Conservation (phyloP, 2,888 invertebrate species). For the Zootermopsis nevadensis region DNA sequence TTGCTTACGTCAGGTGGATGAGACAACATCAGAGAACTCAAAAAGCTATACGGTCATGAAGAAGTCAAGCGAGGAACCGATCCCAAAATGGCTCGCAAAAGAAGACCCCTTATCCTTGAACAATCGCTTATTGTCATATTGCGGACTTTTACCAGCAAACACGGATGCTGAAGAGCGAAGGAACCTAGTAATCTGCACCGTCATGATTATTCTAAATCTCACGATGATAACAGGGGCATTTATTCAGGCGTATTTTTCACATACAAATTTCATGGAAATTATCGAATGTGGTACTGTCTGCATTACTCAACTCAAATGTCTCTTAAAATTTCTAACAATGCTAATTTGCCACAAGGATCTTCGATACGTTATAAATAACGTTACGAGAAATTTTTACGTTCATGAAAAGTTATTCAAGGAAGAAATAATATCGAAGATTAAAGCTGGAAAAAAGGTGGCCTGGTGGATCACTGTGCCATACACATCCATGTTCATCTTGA, state of each 20-base stretch:
- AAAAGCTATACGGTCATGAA: neutral
- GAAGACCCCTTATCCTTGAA: neutral
- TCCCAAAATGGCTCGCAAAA: neutral
- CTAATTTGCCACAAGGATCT: neutral
- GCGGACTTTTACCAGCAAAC: neutral
- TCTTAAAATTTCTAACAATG: neutral
- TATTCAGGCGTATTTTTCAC: neutral
- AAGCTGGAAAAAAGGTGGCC: neutral
- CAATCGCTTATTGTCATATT: neutral
- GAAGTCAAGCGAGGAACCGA: neutral
- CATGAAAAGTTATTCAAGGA: slow-evolving; percentile 2
- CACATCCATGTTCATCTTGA: neutral
- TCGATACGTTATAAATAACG: neutral
- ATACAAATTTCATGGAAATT: neutral
- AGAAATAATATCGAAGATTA: neutral
- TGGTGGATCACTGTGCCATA: neutral
- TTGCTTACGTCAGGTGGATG: no score
- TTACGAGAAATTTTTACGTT: neutral
- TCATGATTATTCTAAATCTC: neutral
- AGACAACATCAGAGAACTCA: no score
- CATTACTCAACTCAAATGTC: neutral
- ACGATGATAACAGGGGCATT: neutral
- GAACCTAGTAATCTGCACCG: neutral
- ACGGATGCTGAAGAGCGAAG: neutral
- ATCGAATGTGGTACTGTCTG: neutral